Evolutionary conservation across 1,140 invertebrate genomes (phyloP), one percentile per base, ranked within the genome.

Genomic region (Mizuhopecten yessoensis): DNA sequence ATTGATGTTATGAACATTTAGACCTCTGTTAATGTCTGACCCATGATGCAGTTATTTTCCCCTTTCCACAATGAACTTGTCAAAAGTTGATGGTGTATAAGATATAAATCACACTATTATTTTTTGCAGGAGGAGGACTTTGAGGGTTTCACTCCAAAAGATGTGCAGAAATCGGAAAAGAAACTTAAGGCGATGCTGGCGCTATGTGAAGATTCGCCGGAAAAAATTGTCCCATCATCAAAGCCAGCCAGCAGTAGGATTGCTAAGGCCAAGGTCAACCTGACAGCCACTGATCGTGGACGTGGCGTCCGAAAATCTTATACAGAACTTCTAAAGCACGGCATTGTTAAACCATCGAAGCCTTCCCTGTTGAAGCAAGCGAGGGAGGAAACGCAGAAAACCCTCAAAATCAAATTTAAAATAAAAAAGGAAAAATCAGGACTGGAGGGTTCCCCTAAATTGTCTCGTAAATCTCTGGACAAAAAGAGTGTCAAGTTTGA

Each of bases 111-210:
- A n/a, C n/a, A n/a, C n/a, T n/a, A n/a, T n/a, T n/a, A n/a, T n/a
- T 1, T 45, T 88, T 95, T 92, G 23, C 90, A 96, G 96, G 96
- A 96, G 75, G 96, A 96, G 90, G 96, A 96, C 39, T 97, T 97
- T 95, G 93, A 95, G 88, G 96, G 96, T 11, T 97, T 97, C 91
- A 93, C 95, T 45, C 33, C 57, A 20, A 89, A 93, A 90, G 96
- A 97, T 86, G 91, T 96, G 33, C 91, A 89, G 33, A 86, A 91
- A 86, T 93, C 93, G 88, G 91, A 93, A 89, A 94, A 93, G 36
- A 94, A 94, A 39, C 90, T 94, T 33, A 86, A 89, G 29, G 89
- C 88, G 34, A 90, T 89, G 15, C 42, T 93, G 15, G 88, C 91
- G 89, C 75, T 90, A 13, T 87, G 90, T 36, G 57, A 92, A 57